Evolutionary conservation across 1,140 invertebrate species (phyloP).

Genomic region (Euschistus heros): DNA sequence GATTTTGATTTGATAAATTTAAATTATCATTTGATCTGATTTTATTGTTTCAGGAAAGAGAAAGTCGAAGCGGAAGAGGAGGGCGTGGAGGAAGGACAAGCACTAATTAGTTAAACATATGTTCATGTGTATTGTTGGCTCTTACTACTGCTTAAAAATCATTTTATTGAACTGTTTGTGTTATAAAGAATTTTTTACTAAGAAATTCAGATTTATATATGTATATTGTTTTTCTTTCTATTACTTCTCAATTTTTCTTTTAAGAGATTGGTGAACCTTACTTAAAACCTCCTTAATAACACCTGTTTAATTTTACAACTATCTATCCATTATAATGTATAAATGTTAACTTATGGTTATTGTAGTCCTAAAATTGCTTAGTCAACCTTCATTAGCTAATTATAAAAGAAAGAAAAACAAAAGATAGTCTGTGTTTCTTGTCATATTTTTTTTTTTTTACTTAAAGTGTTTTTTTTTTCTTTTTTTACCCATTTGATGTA

Average conservation of each 20-base stretch:
- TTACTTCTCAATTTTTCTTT: background rate
- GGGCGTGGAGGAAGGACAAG: constrained; percentile 21
- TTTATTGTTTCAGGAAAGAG: constrained; percentile 27
- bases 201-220: background rate
- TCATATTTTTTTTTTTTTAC: background rate
- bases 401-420: background rate
- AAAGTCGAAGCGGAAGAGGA: constrained; percentile 25
- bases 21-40: constrained; percentile 1
- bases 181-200: too few relatives aligned
- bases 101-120: background rate
- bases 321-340: too few relatives aligned
- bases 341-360: too few relatives aligned
- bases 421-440: background rate
- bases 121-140: too few relatives aligned
- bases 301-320: too few relatives aligned
- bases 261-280: background rate
- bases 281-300: background rate
- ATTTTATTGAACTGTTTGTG: too few relatives aligned
- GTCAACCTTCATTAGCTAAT: too few relatives aligned
- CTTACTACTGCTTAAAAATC: too few relatives aligned
- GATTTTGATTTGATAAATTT: too few relatives aligned
- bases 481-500: background rate
- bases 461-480: background rate
- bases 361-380: too few relatives aligned
- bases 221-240: background rate